These are phyloP conservation scores for Patella depressa DNA, from an alignment of 2,888 invertebrate genomes.

Conservation along the genomic window DNA sequence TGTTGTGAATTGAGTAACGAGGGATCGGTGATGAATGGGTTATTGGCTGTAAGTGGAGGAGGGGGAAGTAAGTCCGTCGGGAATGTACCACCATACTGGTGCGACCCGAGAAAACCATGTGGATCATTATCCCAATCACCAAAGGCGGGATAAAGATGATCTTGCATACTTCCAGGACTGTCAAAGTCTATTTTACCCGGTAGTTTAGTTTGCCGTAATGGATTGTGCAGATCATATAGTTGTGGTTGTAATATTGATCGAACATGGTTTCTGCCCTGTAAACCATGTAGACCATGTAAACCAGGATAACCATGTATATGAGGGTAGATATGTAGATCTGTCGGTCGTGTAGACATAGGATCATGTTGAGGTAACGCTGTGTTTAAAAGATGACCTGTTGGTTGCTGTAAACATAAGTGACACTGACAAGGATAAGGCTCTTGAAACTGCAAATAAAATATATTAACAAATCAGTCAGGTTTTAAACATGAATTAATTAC, in stretches of 20 bases:
- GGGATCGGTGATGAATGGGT: conserved; percentile 52
- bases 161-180: conserved; percentile 62
- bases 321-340: conserved; percentile 67
- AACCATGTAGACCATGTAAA: conserved; percentile 31
- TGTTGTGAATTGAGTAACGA: conserved; percentile 35
- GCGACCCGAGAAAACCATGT: conserved; percentile 53
- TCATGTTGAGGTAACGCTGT: conserved; percentile 66
- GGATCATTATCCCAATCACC: conserved; percentile 69
- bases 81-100: conserved; percentile 43
- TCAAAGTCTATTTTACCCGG: conserved; percentile 66
- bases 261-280: conserved; percentile 42
- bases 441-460: background rate
- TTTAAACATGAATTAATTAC: too few relatives aligned
- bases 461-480: too few relatives aligned
- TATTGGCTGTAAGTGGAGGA: conserved; percentile 51
- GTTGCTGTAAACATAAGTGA: conserved; percentile 67
- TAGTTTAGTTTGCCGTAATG: conserved; percentile 44
- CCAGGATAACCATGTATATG: conserved; percentile 67
- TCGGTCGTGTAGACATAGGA: conserved; percentile 58
- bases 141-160: conserved; percentile 67
- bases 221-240: conserved; percentile 65
- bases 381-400: conserved; percentile 58
- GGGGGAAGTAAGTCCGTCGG: conserved; percentile 62
- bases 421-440: conserved; percentile 63
- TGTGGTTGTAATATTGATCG: conserved; percentile 64